Evolutionary conservation across 1,140 invertebrate genomes (phyloP).

Genomic region (Helicoverpa zea): DNA sequence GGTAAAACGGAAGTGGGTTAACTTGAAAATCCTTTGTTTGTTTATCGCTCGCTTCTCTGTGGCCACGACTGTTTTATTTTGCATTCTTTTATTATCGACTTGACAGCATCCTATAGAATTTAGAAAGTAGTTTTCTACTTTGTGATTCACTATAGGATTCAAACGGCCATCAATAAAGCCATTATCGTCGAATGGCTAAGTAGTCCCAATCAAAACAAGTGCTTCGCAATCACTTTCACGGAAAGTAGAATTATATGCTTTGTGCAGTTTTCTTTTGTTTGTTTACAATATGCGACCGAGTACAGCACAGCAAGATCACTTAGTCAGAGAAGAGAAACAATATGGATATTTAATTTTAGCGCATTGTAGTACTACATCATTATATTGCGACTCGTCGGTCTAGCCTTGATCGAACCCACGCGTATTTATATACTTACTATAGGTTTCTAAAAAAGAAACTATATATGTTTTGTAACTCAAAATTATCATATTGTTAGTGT

Average conservation of each 20-base stretch:
- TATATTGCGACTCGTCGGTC: not conserved
- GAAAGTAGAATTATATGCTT: conserved; percentile 37
- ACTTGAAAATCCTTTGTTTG: conserved; percentile 39
- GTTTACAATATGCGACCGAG: not conserved
- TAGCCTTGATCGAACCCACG: conserved; percentile 32
- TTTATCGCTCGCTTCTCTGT: conserved; percentile 28
- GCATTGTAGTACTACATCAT: not conserved
- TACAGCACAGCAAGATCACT: not conserved
- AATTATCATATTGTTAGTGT: conserved; percentile 2
- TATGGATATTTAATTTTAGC: not conserved
- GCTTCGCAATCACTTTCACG: conserved; percentile 42
- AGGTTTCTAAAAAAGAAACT: conserved; percentile 40
- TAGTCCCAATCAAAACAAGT: conserved; percentile 42
- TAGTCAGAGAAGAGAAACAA: not conserved
- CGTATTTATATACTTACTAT: conserved; percentile 7
- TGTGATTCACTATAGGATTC: conserved; percentile 26
- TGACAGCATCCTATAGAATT: not conserved
- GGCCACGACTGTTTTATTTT: conserved; percentile 8
- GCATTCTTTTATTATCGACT: not conserved
- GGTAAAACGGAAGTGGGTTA: conserved; percentile 46
- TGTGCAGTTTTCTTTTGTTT: conserved; percentile 1
- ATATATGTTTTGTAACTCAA: conserved; percentile 16
- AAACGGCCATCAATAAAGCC: conserved; percentile 1
- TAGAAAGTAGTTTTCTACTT: conserved; percentile 28
- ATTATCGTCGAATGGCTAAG: conserved; percentile 30